Evolutionary conservation across 2,888 invertebrate species (phyloP).

Genomic region (Agonopterix heracliana): DNA sequence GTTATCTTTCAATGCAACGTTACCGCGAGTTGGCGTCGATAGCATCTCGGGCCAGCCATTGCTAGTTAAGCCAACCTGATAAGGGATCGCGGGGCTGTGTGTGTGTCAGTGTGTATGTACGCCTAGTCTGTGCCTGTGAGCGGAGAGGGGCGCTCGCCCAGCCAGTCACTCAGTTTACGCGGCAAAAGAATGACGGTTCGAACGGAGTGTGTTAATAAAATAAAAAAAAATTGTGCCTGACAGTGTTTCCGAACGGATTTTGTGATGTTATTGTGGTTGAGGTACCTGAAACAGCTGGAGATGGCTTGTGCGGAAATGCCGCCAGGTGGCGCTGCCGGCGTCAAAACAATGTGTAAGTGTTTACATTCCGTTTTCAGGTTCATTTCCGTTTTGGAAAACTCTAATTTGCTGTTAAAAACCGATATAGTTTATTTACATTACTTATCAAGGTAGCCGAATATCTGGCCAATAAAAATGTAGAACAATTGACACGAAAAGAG

Average conservation of each 20-base stretch:
- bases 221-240: constrained; percentile 24
- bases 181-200: constrained; percentile 71
- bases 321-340: constrained; percentile 60
- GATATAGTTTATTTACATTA: too few relatives aligned
- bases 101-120: constrained; percentile 35
- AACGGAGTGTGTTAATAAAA: constrained; percentile 24
- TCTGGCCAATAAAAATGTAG: too few relatives aligned
- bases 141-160: constrained; percentile 48
- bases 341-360: constrained; percentile 70
- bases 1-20: constrained; percentile 76
- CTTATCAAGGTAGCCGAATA: too few relatives aligned
- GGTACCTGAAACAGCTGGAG: constrained; percentile 68
- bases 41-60: constrained; percentile 72
- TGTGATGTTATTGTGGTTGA: constrained; percentile 72
- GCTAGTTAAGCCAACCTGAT: constrained; percentile 74
- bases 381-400: neutral
- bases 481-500: too few relatives aligned
- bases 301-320: constrained; percentile 51
- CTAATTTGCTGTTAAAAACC: too few relatives aligned
- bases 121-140: constrained; percentile 18
- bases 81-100: constrained; percentile 57
- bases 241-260: constrained; percentile 23
- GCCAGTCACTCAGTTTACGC: constrained; percentile 73
- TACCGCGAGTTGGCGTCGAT: constrained; percentile 68
- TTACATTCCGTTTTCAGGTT: constrained; percentile 15